Conservation (phyloP, 2,888 invertebrate species). For the Heliconius aoede region DNA sequence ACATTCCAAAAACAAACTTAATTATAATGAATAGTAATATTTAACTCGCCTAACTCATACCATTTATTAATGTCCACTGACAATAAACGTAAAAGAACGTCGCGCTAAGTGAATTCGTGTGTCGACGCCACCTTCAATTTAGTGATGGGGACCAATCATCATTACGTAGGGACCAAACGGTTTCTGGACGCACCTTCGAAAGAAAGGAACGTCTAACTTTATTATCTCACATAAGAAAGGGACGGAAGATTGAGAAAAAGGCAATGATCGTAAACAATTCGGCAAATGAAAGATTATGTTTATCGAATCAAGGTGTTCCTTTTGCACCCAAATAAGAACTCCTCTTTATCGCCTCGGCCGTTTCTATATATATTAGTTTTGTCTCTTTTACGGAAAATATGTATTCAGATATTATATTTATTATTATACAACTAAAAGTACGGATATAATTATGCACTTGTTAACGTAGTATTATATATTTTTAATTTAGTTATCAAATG, state of each 20-base stretch:
- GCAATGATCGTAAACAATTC: slow-evolving; percentile 71
- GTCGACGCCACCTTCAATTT: slow-evolving; percentile 76
- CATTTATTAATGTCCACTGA: slow-evolving; percentile 47
- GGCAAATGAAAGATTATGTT: slow-evolving; percentile 82
- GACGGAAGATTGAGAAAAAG: slow-evolving; percentile 54
- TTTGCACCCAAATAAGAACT: slow-evolving; percentile 71
- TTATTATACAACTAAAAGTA: no score
- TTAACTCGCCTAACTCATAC: slow-evolving; percentile 17
- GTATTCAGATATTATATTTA: background rate
- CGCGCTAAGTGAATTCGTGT: slow-evolving; percentile 79
- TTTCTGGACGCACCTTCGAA: slow-evolving; percentile 63
- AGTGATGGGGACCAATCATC: slow-evolving; percentile 77
- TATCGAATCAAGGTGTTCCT: slow-evolving; percentile 79
- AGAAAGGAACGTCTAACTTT: slow-evolving; percentile 54
- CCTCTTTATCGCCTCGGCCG: slow-evolving; percentile 71
- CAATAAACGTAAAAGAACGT: slow-evolving; percentile 51
- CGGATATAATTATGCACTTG: no score
- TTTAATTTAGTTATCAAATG: no score
- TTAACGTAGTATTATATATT: no score
- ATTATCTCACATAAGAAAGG: slow-evolving; percentile 47
- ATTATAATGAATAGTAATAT: background rate
- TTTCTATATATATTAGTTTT: slow-evolving; percentile 60
- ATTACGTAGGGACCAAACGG: slow-evolving; percentile 61
- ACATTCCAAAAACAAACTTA: background rate
- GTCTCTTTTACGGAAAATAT: slow-evolving; percentile 36